These are phyloP conservation scores for Chirona hameri DNA, from an alignment of 2,888 invertebrate genomes.

Conservation along the genomic window DNA sequence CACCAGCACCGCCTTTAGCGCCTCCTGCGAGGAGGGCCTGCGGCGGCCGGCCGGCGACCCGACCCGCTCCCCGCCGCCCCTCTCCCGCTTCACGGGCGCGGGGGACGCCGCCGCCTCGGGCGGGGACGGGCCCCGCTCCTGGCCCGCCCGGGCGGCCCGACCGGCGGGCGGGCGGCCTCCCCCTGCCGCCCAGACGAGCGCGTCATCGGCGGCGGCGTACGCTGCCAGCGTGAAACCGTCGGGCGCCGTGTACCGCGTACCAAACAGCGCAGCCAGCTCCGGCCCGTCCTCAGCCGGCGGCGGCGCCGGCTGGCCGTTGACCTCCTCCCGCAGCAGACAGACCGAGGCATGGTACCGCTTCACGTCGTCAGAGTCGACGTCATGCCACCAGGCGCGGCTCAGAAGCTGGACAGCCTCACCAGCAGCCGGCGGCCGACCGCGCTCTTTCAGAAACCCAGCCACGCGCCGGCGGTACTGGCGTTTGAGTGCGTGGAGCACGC, in stretches of 20 bases:
- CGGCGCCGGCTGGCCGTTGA: not conserved
- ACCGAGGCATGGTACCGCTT: not conserved
- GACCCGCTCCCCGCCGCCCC: not conserved
- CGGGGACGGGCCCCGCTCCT: not conserved
- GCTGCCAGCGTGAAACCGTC: not conserved
- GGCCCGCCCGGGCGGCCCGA: not conserved
- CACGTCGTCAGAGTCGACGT: not conserved
- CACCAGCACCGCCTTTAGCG: slow-evolving; percentile 12
- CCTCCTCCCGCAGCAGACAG: not conserved
- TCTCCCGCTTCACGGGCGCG: not conserved
- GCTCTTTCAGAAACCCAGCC: not conserved
- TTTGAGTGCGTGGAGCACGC: not conserved
- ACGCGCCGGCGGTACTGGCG: not conserved
- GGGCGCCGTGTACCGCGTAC: not conserved
- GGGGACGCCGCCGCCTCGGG: not conserved
- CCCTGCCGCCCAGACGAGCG: not conserved
- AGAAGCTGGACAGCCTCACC: not conserved
- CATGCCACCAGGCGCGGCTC: slow-evolving; percentile 8
- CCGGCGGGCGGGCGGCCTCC: not conserved
- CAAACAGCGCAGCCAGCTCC: not conserved
- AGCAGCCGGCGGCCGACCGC: not conserved
- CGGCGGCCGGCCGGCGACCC: not conserved
- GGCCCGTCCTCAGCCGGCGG: not conserved
- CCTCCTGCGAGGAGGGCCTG: slow-evolving; percentile 9
- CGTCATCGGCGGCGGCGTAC: not conserved